Evolutionary conservation across 2,113 vertebrate genomes (phyloP).

Genomic region (Aix galericulata): DNA sequence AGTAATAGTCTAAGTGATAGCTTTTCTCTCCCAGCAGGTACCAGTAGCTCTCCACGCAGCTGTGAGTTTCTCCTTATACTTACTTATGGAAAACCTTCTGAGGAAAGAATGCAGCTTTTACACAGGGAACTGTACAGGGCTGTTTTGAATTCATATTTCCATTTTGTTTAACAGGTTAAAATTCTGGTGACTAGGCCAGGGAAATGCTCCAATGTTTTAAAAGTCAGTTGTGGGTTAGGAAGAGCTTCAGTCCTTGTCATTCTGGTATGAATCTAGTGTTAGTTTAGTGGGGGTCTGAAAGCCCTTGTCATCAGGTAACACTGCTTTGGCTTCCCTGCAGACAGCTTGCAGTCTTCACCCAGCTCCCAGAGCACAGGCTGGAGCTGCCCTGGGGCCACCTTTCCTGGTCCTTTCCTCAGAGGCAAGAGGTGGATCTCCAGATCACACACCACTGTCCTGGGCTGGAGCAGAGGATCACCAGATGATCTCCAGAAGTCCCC

Average conservation of each 20-base stretch:
- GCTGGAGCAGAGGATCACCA: background rate
- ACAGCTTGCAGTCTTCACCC: background rate
- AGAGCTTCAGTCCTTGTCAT: background rate
- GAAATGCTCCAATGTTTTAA: background rate
- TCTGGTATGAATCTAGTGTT: background rate
- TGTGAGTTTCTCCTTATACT: background rate
- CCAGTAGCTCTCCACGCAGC: background rate
- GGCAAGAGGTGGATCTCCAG: background rate
- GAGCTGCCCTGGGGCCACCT: background rate
- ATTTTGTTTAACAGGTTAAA: background rate
- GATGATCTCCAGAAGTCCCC: background rate
- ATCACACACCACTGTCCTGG: rapidly evolving
- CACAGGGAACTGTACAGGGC: too few species aligned
- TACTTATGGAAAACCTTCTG: background rate
- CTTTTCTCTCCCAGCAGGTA: background rate
- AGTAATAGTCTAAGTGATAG: background rate
- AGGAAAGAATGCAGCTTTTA: background rate
- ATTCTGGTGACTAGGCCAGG: background rate
- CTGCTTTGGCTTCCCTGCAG: background rate
- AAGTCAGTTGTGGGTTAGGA: background rate
- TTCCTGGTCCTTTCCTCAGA: background rate
- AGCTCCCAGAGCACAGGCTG: background rate
- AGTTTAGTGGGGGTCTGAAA: background rate
- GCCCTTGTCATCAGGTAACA: background rate
- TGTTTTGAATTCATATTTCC: background rate